Conservation (phyloP, 2,113 vertebrate genomes). For the Erythrocercus mccallii region DNA sequence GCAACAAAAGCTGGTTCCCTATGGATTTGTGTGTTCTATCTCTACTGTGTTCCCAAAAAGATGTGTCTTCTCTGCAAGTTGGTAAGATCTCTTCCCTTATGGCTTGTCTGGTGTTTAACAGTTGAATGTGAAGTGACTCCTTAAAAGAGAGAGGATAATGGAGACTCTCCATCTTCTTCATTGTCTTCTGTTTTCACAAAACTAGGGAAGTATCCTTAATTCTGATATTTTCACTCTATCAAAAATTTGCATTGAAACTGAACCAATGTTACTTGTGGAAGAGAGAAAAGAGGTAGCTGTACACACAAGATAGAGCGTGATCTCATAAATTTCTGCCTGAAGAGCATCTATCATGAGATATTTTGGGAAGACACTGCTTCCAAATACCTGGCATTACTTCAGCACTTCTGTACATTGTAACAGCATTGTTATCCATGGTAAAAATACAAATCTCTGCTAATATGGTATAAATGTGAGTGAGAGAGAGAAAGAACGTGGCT, state of each 20-base stretch:
- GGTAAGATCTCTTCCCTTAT: neutral
- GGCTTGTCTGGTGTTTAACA: neutral
- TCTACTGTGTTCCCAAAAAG: neutral
- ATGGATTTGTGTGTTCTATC: neutral
- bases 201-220: neutral
- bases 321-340: neutral
- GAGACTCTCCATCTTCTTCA: neutral
- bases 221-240: neutral
- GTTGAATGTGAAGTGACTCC: neutral
- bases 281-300: neutral
- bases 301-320: neutral
- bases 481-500: neutral
- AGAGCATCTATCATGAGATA: neutral
- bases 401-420: neutral
- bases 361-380: neutral
- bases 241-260: neutral
- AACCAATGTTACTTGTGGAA: neutral
- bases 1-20: neutral
- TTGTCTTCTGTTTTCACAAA: neutral
- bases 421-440: neutral
- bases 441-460: neutral
- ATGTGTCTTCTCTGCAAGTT: neutral
- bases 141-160: neutral
- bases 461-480: neutral
- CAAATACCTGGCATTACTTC: neutral